Evolutionary conservation across 2,113 vertebrate genomes (phyloP).

Genomic region (Corythoichthys intestinalis): DNA sequence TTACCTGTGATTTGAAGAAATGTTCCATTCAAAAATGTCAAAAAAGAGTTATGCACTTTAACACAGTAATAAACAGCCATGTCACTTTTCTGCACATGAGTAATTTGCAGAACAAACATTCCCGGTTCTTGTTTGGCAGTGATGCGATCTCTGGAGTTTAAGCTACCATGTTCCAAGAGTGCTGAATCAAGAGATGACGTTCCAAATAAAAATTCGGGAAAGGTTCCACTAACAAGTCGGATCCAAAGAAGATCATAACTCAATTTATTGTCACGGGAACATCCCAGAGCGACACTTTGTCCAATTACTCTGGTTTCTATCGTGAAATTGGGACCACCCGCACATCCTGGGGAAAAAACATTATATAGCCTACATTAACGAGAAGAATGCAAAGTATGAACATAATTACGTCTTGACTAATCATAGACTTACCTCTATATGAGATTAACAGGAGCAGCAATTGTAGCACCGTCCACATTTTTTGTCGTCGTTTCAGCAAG

Average conservation of each 20-base stretch:
- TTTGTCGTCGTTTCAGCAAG: not conserved
- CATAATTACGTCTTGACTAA: not conserved
- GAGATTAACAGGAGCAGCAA: conserved; percentile 2
- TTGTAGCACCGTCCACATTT: not conserved
- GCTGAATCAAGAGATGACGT: not conserved
- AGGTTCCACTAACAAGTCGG: conserved; percentile 21
- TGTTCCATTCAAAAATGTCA: too few species aligned
- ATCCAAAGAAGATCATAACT: conserved; percentile 20
- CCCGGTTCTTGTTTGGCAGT: not conserved
- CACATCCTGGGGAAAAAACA: conserved; percentile 17
- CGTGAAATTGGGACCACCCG: not conserved
- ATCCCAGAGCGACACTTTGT: conserved; percentile 22
- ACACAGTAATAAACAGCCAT: too few species aligned
- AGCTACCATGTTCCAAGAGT: fast-evolving
- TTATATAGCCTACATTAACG: not conserved
- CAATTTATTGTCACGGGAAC: not conserved
- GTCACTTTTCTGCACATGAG: too few species aligned
- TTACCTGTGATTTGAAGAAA: too few species aligned
- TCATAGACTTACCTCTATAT: not conserved
- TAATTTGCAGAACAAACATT: too few species aligned
- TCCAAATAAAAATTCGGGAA: not conserved
- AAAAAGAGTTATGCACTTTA: too few species aligned
- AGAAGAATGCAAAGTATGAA: not conserved
- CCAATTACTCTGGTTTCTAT: conserved; percentile 12
- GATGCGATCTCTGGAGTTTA: not conserved